Conservation (phyloP, 2,113 vertebrate species). For the Danionella cerebrum region DNA sequence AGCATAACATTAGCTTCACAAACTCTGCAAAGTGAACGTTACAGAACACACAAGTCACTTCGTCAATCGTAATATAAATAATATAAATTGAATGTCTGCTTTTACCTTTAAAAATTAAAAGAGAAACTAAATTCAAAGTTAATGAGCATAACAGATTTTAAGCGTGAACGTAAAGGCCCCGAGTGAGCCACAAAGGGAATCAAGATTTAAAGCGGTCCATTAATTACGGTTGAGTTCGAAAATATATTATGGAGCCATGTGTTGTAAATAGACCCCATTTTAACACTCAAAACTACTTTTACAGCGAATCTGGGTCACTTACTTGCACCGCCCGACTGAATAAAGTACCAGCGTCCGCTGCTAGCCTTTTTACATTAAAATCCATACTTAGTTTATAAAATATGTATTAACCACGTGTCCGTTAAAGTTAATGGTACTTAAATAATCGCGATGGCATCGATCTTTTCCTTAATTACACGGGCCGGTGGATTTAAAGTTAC, state of each 20-base stretch:
- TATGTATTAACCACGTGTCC: not conserved
- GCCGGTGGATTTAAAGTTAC: not conserved
- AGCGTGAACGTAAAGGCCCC: not conserved
- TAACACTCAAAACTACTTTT: conserved; percentile 15
- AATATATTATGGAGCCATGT: not conserved
- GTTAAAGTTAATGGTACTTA: too few relatives aligned
- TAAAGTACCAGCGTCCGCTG: conserved; percentile 91
- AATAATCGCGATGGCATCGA: not conserved
- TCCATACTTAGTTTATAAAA: conserved; percentile 68
- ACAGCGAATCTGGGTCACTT: conserved; percentile 21
- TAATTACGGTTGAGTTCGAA: not conserved
- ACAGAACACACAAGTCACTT: not conserved
- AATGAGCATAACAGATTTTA: not conserved
- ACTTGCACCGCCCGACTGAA: conserved; percentile 92
- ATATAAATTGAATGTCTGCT: not conserved
- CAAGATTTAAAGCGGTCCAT: too few relatives aligned
- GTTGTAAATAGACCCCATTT: not conserved
- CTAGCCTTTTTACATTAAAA: conserved; percentile 90
- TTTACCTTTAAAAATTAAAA: not conserved
- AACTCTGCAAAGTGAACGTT: not conserved
- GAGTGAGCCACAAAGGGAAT: not conserved
- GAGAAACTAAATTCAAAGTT: not conserved
- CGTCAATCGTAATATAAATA: not conserved
- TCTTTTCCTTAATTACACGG: not conserved
- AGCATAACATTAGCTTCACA: conserved; percentile 4